These are phyloP conservation scores for Elymnias hypermnestra DNA, from an alignment of 1,140 invertebrate genomes.

Conservation along the genomic window DNA sequence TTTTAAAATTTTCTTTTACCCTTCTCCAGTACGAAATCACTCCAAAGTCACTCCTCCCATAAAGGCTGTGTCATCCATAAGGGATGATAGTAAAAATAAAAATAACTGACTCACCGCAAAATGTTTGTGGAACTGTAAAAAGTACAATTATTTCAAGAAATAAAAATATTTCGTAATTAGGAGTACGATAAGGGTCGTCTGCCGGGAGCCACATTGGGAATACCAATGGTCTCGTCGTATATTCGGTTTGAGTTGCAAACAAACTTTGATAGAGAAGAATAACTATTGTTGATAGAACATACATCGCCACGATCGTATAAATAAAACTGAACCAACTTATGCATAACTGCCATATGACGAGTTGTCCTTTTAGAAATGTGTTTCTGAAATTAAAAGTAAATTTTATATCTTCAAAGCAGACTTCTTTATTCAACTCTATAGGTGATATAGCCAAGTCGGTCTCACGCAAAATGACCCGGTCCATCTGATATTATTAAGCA, in stretches of 20 bases:
- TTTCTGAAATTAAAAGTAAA: conserved; percentile 30
- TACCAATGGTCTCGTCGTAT: conserved; percentile 34
- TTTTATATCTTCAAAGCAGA: neutral
- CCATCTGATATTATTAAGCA: too few relatives aligned
- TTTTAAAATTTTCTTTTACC: too few relatives aligned
- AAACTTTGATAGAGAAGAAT: conserved; percentile 32
- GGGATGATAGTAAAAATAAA: too few relatives aligned
- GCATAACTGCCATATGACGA: conserved; percentile 39
- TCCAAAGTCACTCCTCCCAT: too few relatives aligned
- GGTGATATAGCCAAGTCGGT: too few relatives aligned
- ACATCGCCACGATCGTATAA: conserved; percentile 11
- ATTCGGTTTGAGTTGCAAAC: conserved; percentile 31
- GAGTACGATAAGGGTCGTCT: conserved; percentile 42
- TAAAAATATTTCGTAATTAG: conserved; percentile 48
- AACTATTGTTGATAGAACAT: conserved; percentile 16
- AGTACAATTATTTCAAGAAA: conserved; percentile 20
- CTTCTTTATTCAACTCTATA: too few relatives aligned
- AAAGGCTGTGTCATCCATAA: too few relatives aligned
- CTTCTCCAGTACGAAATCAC: too few relatives aligned
- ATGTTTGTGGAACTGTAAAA: conserved; percentile 28
- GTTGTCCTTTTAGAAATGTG: conserved; percentile 34
- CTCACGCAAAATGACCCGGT: too few relatives aligned
- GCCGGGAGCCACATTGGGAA: conserved; percentile 45
- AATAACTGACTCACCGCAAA: conserved; percentile 36
- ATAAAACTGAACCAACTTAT: conserved; percentile 28